Percentiles rank a stretch among this genome's conserved stretches.
Evolutionary conservation across 2,113 vertebrate species (phyloP).

Genomic region (Recurvirostra avosetta): DNA sequence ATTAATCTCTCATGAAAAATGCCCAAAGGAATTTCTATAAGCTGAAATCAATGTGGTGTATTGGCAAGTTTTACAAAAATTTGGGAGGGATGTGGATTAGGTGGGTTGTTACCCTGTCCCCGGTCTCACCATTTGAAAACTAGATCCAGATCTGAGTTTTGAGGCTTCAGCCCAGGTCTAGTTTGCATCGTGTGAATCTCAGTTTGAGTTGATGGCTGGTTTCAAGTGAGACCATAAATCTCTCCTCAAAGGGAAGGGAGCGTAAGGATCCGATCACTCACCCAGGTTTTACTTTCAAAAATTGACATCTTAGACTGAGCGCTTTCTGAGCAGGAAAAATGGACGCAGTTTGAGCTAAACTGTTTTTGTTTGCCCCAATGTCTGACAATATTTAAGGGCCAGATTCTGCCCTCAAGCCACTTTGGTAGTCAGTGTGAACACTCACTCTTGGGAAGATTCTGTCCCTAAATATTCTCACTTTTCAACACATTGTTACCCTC

Average conservation of each 20-base stretch:
- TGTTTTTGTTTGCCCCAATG: constrained; percentile 23
- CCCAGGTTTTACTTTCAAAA: constrained; percentile 3
- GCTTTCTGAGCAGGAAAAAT: constrained; percentile 12
- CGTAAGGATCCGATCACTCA: background rate
- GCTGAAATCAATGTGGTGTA: background rate
- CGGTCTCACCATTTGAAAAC: background rate
- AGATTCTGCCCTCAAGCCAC: constrained; percentile 1
- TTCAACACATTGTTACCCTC: constrained; percentile 54
- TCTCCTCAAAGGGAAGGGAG: background rate
- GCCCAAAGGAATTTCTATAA: background rate
- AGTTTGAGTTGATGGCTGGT: background rate
- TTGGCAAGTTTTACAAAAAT: background rate
- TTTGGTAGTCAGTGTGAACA: constrained; percentile 2
- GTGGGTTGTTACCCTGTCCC: background rate
- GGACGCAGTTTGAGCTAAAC: background rate
- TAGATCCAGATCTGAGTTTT: constrained; percentile 9
- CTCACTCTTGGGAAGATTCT: constrained; percentile 34
- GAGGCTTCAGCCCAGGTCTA: background rate
- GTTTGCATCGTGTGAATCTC: background rate
- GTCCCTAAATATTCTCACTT: constrained; percentile 55
- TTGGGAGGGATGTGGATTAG: background rate
- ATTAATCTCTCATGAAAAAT: background rate
- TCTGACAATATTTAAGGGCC: constrained; percentile 35
- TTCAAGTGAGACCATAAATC: background rate
- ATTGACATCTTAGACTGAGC: background rate